phyloP scores from a whole-genome alignment of 1,140 invertebrate genomes.

The Diachasma alloeum region DNA sequence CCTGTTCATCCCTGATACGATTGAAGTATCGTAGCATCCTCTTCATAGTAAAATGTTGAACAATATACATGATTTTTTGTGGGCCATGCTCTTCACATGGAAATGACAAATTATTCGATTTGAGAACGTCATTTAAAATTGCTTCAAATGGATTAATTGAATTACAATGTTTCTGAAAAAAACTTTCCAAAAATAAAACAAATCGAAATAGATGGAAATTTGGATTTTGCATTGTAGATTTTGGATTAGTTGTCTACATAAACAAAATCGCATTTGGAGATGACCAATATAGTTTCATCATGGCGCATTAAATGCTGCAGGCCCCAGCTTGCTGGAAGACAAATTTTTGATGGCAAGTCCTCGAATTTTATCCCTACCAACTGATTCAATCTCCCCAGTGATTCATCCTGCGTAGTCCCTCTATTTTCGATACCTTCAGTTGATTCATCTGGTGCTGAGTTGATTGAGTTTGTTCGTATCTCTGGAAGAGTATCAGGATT shows the following conservation, averaged over 20 bases:
- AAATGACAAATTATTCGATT: conserved; percentile 6
- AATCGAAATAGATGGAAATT: too few species aligned
- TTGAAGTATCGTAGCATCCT: conserved; percentile 2
- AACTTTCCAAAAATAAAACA: too few species aligned
- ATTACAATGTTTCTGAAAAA: not conserved
- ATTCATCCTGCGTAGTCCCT: too few species aligned
- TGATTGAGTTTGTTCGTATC: not conserved
- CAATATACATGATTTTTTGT: not conserved
- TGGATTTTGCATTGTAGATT: too few species aligned
- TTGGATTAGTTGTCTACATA: not conserved
- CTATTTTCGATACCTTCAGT: too few species aligned
- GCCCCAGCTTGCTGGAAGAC: not conserved
- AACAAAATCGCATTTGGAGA: not conserved
- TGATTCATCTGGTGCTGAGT: not conserved
- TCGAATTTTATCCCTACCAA: not conserved
- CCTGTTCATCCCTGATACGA: not conserved
- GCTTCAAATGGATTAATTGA: too few species aligned
- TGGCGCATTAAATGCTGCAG: not conserved
- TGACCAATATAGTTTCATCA: not conserved
- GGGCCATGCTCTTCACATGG: conserved; percentile 7
- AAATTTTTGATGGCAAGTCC: not conserved
- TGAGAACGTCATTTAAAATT: too few species aligned
- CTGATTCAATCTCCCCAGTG: not conserved
- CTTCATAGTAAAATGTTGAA: not conserved
- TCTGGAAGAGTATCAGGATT: not conserved